Evolutionary conservation across 1,140 invertebrate species (phyloP).

Genomic region (Tenebrio molitor): DNA sequence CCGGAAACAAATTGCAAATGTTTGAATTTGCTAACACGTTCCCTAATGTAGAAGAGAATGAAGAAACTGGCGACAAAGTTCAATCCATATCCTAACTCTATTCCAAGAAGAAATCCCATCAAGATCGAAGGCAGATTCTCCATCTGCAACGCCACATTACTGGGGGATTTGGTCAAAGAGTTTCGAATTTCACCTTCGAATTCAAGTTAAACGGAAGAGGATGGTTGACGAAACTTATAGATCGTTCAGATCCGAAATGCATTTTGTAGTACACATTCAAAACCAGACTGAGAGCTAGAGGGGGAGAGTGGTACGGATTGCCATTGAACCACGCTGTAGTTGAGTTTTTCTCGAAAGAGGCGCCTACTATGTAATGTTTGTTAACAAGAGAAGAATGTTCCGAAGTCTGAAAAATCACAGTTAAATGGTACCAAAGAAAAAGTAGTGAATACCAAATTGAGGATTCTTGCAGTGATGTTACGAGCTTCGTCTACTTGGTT

Average conservation of each 20-base stretch:
- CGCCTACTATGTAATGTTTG: conserved; percentile 48
- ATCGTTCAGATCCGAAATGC: conserved; percentile 61
- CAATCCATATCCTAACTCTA: conserved; percentile 75
- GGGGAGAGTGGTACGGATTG: conserved; percentile 49
- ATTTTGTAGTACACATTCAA: conserved; percentile 61
- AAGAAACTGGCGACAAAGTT: conserved; percentile 80
- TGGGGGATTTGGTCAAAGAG: too few relatives aligned
- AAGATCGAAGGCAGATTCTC: conserved; percentile 33
- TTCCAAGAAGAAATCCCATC: conserved; percentile 73
- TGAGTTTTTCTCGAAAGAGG: conserved; percentile 43
- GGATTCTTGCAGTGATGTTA: conserved; percentile 13
- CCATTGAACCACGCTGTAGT: conserved; percentile 51
- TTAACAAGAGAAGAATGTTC: conserved; percentile 26
- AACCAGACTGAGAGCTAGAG: conserved; percentile 52
- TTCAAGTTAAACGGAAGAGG: conserved; percentile 72
- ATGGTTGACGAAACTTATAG: conserved; percentile 75
- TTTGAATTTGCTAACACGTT: conserved; percentile 71
- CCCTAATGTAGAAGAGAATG: conserved; percentile 77
- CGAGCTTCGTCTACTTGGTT: conserved; percentile 15
- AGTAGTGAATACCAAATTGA: conserved; percentile 34
- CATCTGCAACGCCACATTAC: too few relatives aligned
- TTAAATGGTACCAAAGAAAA: conserved; percentile 16
- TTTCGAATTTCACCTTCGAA: conserved; percentile 52
- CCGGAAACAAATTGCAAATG: conserved; percentile 76
- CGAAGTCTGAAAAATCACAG: conserved; percentile 45